Conservation (phyloP, 2,797 vertebrate species). For the Pangasius krempfi region DNA sequence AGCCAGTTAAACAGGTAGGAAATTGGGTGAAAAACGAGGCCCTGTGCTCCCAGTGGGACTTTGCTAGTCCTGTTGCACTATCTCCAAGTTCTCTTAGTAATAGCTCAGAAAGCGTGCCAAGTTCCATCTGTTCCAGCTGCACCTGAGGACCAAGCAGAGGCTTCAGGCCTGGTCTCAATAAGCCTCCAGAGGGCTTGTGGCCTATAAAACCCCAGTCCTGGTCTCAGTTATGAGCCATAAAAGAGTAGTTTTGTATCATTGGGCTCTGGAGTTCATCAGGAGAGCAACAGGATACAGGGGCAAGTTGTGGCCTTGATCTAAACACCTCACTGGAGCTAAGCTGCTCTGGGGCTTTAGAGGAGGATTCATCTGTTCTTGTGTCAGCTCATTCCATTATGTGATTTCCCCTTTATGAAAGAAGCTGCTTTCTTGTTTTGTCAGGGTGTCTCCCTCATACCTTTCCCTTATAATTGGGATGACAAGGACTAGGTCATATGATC, state of each 20-base stretch:
- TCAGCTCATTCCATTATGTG: constrained; percentile 34
- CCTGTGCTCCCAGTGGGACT: constrained; percentile 3
- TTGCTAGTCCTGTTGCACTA: constrained; percentile 10
- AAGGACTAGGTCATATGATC: constrained; percentile 27
- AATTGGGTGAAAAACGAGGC: constrained; percentile 12
- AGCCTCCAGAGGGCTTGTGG: constrained; percentile 63
- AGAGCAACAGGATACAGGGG: constrained; percentile 59
- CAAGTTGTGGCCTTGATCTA: not conserved
- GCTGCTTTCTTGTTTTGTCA: constrained; percentile 18
- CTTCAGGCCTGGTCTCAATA: constrained; percentile 67
- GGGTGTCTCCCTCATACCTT: not conserved
- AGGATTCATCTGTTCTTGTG: constrained; percentile 36
- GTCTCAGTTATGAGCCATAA: constrained; percentile 64
- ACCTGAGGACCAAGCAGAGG: constrained; percentile 55
- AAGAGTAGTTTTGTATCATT: constrained; percentile 50
- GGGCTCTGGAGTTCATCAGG: constrained; percentile 66
- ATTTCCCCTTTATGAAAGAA: constrained; percentile 42
- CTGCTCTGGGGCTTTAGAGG: not conserved
- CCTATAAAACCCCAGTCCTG: constrained; percentile 64
- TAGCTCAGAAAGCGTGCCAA: constrained; percentile 27
- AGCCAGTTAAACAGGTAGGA: constrained; percentile 16
- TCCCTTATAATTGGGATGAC: constrained; percentile 20
- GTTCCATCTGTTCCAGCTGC: constrained; percentile 46
- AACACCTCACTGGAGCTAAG: not conserved
- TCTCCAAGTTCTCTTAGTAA: constrained; percentile 16